Evolutionary conservation across 2,888 invertebrate species (phyloP), one percentile per base, ranked within the genome.

Genomic region (Yponomeuta malinellus): DNA sequence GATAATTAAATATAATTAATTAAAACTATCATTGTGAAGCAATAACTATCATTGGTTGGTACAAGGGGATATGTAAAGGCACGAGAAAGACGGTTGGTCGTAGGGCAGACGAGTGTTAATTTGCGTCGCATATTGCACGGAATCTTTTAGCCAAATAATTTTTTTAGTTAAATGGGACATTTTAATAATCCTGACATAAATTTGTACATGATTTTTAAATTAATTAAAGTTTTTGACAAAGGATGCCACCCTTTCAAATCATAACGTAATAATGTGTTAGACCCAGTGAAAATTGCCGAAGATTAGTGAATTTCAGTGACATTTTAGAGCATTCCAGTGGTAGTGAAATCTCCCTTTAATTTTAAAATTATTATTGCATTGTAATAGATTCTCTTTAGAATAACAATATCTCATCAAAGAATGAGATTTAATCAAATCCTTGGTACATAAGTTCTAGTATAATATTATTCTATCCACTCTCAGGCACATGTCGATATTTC

Each of bases 291-390:
- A 68, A 66, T 43, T 68, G 15, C n/a, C 52, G 15, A 43, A 67
- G 29, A 68, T 68, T 69, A 69, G 70, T 63, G 48, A 74, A 75
- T 74, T 75, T 79, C 78, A 79, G 75, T 78, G 81, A 81, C 77
- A 80, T 79, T 78, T 81, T 83, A 82, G 83, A 85, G 83, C 89
- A 89, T 90, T 90, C 88, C 89, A 86, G 43, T 43, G 81, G 76
- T 82, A 83, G 79, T 82, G 78, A 82, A 84, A 80, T 80, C 79
- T 82, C 79, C 76, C 73, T 75, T 15, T 75, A 76, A 76, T 71
- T 43, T 72, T 75, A 76, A 75, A 74, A 74, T 77, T 79, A 78
- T 75, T 78, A 76, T 81, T 81, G 76, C 78, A 78, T 78, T 76
- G 78, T 71, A 59, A 67, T 43, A 69, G 31, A 52, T 68, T 68